phyloP scores from a whole-genome alignment of 2,113 vertebrate genomes.

The Argyrosomus japonicus region DNA sequence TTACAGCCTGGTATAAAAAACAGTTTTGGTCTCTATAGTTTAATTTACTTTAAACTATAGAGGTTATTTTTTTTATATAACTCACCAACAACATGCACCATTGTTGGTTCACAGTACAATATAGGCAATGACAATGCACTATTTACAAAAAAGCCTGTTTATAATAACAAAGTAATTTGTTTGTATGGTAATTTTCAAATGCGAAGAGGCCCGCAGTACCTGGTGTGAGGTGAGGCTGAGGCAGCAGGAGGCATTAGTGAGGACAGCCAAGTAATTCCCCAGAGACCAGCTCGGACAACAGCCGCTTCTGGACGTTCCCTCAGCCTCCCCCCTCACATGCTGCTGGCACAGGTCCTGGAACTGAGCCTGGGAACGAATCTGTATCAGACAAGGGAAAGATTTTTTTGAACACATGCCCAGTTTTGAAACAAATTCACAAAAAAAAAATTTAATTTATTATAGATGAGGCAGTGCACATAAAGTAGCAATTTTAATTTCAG shows the following conservation, averaged over 20 bases:
- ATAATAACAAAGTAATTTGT: neutral
- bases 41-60: too few relatives aligned
- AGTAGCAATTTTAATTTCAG: neutral
- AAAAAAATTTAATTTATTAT: slow-evolving; percentile 23
- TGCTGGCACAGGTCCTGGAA: slow-evolving; percentile 93
- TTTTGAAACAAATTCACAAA: slow-evolving; percentile 13
- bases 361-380: slow-evolving; percentile 92
- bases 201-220: slow-evolving; percentile 45
- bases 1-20: too few relatives aligned
- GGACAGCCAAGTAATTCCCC: slow-evolving; percentile 94
- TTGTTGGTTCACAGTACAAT: neutral
- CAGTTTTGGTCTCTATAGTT: too few relatives aligned
- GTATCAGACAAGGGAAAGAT: slow-evolving; percentile 62
- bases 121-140: neutral
- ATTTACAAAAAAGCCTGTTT: neutral
- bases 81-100: neutral
- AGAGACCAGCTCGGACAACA: slow-evolving; percentile 99
- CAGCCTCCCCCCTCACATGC: slow-evolving; percentile 67
- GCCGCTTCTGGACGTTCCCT: slow-evolving; percentile 75
- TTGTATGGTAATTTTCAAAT: slow-evolving; percentile 1
- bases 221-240: slow-evolving; percentile 91
- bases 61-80: neutral
- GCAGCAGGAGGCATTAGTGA: slow-evolving; percentile 93
- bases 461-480: neutral
- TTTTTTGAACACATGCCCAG: slow-evolving; percentile 47